Evolutionary conservation across 2,113 vertebrate genomes (phyloP).

Genomic region (Periophthalmus modestus): DNA sequence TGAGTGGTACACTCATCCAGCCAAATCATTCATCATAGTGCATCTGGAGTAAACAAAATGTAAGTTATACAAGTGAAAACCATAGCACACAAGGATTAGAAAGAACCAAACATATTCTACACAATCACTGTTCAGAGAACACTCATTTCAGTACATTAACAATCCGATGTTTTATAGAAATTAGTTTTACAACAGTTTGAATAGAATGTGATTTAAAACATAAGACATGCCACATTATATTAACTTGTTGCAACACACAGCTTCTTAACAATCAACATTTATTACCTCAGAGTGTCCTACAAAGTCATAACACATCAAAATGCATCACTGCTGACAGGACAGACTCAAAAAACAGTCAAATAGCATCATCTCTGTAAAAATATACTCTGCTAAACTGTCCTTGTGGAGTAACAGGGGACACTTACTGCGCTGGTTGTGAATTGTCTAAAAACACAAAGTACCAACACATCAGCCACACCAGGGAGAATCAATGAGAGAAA

Average conservation of each 20-base stretch:
- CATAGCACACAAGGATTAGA: background rate
- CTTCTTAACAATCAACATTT: constrained; percentile 3
- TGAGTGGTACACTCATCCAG: background rate
- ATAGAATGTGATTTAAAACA: background rate
- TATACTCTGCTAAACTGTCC: constrained; percentile 63
- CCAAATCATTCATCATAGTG: background rate
- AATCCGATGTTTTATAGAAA: background rate
- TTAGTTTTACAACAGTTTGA: background rate
- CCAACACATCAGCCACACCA: constrained; percentile 67
- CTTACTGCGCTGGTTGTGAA: constrained; percentile 46
- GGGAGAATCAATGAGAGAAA: constrained; percentile 70
- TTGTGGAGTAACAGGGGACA: constrained; percentile 55
- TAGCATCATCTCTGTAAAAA: constrained; percentile 43
- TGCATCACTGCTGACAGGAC: constrained; percentile 19
- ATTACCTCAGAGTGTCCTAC: background rate
- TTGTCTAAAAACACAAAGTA: constrained; percentile 54
- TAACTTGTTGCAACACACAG: background rate
- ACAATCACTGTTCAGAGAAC: background rate
- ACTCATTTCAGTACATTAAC: background rate
- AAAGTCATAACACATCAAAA: constrained; percentile 26
- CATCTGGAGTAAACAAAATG: no score
- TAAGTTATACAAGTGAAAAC: background rate
- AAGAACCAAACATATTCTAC: background rate
- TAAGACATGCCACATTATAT: background rate
- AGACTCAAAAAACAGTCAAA: constrained; percentile 29